A percentile compares a stretch with the other conserved stretches of the same genome.
Evolutionary conservation across 2,888 invertebrate genomes (phyloP).

Genomic region (Noctua comes): DNA sequence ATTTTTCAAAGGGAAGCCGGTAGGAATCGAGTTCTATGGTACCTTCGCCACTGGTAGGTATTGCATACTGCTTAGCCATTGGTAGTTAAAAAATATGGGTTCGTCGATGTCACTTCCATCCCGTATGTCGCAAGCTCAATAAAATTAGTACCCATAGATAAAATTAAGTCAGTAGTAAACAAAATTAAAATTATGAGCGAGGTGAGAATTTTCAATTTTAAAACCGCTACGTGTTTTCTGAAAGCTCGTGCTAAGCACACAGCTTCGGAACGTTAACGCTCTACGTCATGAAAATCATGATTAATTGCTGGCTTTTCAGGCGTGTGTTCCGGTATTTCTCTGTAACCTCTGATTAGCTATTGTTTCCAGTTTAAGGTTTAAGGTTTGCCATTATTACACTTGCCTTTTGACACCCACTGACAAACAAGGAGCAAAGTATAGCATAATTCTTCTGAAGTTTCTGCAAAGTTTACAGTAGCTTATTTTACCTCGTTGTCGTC

Average conservation of each 20-base stretch:
- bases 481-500: no score
- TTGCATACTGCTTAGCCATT: no score
- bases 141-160: no score
- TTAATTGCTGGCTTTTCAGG: neutral
- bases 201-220: neutral
- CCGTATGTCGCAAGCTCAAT: neutral
- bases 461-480: neutral
- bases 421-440: neutral
- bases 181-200: neutral
- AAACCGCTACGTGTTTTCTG: neutral
- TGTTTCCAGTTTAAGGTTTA: neutral
- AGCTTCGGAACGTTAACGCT: slow-evolving; percentile 9
- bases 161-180: neutral
- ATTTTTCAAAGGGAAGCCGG: no score
- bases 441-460: neutral
- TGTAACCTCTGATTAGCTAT: neutral
- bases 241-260: neutral
- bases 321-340: neutral
- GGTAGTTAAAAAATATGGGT: no score
- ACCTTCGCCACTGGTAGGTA: no score
- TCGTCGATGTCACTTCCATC: no score
- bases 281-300: slow-evolving; percentile 4
- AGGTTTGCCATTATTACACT: neutral
- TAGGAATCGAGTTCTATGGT: no score
- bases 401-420: neutral